Evolutionary conservation across 2,888 invertebrate genomes (phyloP).

Genomic region (Phrixothrix hirtus): DNA sequence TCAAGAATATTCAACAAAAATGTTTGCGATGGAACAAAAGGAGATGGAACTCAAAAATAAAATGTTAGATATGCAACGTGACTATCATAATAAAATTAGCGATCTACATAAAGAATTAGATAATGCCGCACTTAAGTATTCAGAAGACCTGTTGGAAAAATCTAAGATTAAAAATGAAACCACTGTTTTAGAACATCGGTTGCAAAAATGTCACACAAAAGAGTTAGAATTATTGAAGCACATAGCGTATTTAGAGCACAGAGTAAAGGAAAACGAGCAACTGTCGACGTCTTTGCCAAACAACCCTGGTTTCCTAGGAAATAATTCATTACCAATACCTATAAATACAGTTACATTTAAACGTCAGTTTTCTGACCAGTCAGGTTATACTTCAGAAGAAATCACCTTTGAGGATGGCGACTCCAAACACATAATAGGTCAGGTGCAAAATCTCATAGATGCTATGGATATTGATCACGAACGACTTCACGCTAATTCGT

Average conservation of each 20-base stretch:
- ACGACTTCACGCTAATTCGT: constrained; percentile 60
- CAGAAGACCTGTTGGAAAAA: constrained; percentile 73
- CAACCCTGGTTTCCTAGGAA: constrained; percentile 27
- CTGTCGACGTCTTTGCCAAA: constrained; percentile 34
- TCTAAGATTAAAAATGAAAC: constrained; percentile 74
- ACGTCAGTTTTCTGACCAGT: constrained; percentile 50
- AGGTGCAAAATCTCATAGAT: constrained; percentile 13
- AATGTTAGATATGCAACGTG: constrained; percentile 48
- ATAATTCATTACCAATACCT: constrained; percentile 21
- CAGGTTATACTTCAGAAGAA: constrained; percentile 58
- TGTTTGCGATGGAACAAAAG: constrained; percentile 43
- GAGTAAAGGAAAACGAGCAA: constrained; percentile 39
- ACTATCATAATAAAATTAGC: constrained; percentile 60
- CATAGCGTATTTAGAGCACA: constrained; percentile 55
- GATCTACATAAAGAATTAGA: constrained; percentile 68
- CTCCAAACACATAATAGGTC: background rate
- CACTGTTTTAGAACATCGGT: constrained; percentile 66
- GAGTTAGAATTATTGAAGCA: constrained; percentile 43
- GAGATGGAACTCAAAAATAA: constrained; percentile 44
- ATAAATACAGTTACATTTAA: constrained; percentile 21
- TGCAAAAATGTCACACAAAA: constrained; percentile 62
- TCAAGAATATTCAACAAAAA: constrained; percentile 55
- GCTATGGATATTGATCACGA: constrained; percentile 41
- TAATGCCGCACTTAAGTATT: constrained; percentile 72
- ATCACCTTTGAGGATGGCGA: constrained; percentile 41